phyloP scores from a whole-genome alignment of 1,140 invertebrate genomes.

The Laupala kohalensis region DNA sequence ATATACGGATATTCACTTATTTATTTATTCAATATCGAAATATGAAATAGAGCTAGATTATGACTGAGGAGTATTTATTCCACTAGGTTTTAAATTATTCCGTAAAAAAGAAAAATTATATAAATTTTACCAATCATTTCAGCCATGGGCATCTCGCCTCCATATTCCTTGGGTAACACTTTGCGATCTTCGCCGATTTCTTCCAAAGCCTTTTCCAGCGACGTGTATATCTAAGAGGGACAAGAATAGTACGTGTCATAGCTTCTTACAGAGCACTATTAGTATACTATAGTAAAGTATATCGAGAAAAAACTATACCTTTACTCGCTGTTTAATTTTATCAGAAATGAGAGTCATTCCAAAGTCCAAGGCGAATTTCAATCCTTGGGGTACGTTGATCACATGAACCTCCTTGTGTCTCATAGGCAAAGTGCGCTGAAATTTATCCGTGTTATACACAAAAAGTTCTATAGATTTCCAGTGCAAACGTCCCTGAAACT shows the following conservation, averaged over 20 bases:
- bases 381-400: constrained; percentile 57
- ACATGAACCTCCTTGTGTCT: constrained; percentile 72
- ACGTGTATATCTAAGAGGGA: constrained; percentile 46
- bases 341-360: constrained; percentile 67
- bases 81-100: no score
- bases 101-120: not conserved
- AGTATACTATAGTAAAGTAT: no score
- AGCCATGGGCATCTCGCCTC: constrained; percentile 62
- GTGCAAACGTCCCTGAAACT: not conserved
- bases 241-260: no score
- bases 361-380: constrained; percentile 68
- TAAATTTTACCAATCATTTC: constrained; percentile 63
- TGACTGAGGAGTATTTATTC: no score
- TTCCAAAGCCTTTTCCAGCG: constrained; percentile 39
- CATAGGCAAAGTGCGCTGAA: constrained; percentile 65
- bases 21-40: no score
- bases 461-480: not conserved
- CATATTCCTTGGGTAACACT: constrained; percentile 67
- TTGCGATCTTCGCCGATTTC: constrained; percentile 40
- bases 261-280: no score
- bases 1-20: no score
- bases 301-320: constrained; percentile 24
- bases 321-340: constrained; percentile 63
- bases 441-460: not conserved
- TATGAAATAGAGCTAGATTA: no score